phyloP scores from a whole-genome alignment of 2,113 vertebrate species.

The Lophotis ruficrista region DNA sequence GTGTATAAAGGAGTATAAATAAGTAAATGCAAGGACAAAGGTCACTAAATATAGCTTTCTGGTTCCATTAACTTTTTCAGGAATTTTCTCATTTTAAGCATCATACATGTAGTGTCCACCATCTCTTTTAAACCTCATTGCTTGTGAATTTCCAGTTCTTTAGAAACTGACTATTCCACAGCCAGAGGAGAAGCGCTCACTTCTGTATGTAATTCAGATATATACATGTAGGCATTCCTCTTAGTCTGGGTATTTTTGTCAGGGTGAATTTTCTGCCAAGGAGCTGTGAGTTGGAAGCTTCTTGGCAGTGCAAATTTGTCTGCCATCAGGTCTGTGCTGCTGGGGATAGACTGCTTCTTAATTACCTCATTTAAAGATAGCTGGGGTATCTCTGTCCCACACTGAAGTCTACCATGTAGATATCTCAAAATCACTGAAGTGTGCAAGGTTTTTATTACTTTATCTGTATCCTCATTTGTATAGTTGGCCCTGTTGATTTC shows the following conservation, averaged over 20 bases:
- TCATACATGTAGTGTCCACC: accelerated
- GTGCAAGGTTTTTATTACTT: neutral
- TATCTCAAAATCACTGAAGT: neutral
- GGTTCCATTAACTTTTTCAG: neutral
- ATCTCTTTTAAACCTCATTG: neutral
- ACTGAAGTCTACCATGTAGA: neutral
- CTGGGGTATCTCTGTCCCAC: neutral
- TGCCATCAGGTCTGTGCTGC: conserved; percentile 34
- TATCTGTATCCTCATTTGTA: neutral
- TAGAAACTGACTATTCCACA: neutral
- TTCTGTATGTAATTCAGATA: neutral
- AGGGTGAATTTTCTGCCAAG: neutral
- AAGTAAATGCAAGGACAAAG: neutral
- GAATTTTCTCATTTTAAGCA: neutral
- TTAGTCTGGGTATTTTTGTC: neutral
- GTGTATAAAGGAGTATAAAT: neutral
- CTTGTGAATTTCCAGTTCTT: neutral
- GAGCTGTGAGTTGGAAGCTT: neutral
- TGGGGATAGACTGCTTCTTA: conserved; percentile 16
- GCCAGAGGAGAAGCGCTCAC: neutral
- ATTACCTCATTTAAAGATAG: neutral
- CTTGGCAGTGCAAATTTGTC: neutral
- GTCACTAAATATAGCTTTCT: neutral
- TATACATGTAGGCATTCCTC: neutral
- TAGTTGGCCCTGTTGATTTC: neutral